Evolutionary conservation across 2,888 invertebrate species (phyloP), one percentile per base, ranked within the genome.

Genomic region (Hololepta plana): DNA sequence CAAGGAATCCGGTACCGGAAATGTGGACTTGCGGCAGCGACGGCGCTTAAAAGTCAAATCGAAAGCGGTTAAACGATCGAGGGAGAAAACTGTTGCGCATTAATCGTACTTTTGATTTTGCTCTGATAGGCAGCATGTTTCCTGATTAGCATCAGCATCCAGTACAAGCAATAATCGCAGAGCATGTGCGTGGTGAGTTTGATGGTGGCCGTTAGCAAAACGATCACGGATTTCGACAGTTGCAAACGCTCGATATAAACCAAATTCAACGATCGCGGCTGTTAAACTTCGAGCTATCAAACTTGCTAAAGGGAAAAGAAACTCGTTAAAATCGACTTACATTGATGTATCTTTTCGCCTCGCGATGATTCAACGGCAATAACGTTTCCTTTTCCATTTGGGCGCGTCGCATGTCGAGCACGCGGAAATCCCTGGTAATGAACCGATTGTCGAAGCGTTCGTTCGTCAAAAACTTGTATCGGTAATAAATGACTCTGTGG

Each of bases 121-220:
- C 54, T 51, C 36, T 59, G 57, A 33, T 55, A 53, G 30, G 50
- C 47, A 32, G 61, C 62, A 49, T 66, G 44, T 39, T 53, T 48
- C 32, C 56, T 38, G 39, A 64, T 57, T 44, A 54, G 35, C 55
- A 51, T 51, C 26, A 88, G 49, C n/a, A 85, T 58, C 75, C 81
- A 81, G 46, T 66, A 84, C 1, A 88, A 53, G 12, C 72, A 66
- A 46, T 77, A 82, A 51, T 90, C 88, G 2, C 72, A 65, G 11
- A 68, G 51, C 45, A 88, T 71, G 41, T 81, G 75, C 23, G 74
- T 67, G 13, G 65, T 51, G 8, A 85, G 56, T 45, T 87, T 82
- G 30, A 80, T 53, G 0, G 70, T 65, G 1, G 75, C 67, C 9
- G 74, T 56, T 0, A 62, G 40, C 46, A 84, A 60, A 34, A 77